These are phyloP conservation scores for Microcebus murinus DNA, from an alignment of 2,113 vertebrate species.

Conservation along the genomic window DNA sequence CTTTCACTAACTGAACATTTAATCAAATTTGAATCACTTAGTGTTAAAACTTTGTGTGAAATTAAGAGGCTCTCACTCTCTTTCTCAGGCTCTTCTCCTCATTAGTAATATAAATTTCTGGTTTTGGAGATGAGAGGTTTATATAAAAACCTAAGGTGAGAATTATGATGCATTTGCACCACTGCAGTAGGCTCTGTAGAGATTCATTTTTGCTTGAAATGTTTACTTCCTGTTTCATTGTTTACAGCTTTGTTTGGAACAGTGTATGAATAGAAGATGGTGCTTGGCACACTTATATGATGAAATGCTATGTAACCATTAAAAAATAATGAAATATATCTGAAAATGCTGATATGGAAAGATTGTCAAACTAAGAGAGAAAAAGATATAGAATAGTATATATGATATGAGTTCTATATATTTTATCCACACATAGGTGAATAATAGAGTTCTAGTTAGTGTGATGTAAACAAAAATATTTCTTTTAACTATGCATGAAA, in stretches of 20 bases:
- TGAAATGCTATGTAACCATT: background rate
- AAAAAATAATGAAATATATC: background rate
- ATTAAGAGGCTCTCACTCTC: background rate
- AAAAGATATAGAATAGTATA: background rate
- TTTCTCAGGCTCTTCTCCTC: background rate
- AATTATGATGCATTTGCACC: background rate
- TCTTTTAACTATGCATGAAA: background rate
- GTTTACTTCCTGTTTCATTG: background rate
- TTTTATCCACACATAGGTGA: background rate
- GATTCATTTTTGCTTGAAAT: constrained; percentile 6
- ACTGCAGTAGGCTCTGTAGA: background rate
- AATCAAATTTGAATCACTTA: background rate
- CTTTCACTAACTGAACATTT: background rate
- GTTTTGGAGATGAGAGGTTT: background rate
- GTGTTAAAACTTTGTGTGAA: background rate
- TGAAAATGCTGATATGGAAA: background rate
- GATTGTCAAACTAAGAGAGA: background rate
- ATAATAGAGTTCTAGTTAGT: background rate
- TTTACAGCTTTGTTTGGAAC: background rate
- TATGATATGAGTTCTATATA: background rate
- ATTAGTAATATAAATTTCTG: background rate
- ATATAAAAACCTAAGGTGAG: background rate
- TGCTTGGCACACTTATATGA: background rate
- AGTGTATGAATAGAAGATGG: background rate
- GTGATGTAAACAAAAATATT: background rate